Evolutionary conservation across 1,140 invertebrate genomes (phyloP).

Genomic region (Araneus ventricosus): DNA sequence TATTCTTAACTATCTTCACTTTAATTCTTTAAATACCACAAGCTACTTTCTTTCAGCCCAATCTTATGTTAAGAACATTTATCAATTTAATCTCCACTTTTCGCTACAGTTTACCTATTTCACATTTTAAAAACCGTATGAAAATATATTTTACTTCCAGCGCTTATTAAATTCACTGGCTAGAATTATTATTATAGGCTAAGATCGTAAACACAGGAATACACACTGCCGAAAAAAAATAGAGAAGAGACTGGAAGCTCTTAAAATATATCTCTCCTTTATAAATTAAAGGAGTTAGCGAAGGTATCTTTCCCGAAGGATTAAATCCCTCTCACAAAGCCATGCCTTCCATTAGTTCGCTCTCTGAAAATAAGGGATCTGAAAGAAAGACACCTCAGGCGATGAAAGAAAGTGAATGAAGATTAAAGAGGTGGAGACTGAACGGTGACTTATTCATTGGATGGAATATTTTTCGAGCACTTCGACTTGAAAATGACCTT

Average conservation of each 20-base stretch:
- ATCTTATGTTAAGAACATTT: too few species aligned
- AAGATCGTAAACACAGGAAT: background rate
- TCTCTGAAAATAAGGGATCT: background rate
- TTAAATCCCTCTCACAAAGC: background rate
- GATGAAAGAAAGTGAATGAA: background rate
- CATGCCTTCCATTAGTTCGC: background rate
- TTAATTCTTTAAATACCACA: too few species aligned
- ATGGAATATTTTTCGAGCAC: background rate
- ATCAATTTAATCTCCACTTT: too few species aligned
- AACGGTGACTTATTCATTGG: background rate
- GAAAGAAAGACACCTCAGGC: background rate
- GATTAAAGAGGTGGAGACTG: background rate
- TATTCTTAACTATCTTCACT: too few species aligned
- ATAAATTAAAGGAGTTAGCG: background rate
- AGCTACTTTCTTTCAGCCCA: too few species aligned
- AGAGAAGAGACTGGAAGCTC: background rate
- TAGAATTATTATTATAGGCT: too few species aligned
- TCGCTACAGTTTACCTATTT: too few species aligned
- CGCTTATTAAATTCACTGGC: too few species aligned
- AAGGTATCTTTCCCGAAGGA: slow-evolving; percentile 11
- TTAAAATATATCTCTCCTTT: background rate
- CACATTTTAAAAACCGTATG: too few species aligned
- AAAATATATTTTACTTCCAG: too few species aligned
- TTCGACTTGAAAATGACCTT: too few species aligned
- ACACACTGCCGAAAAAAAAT: background rate